Percentiles rank a stretch among this genome's conserved stretches.
Evolutionary conservation across 2,888 invertebrate genomes (phyloP).

Genomic region (Caenorhabditis doughertyi): DNA sequence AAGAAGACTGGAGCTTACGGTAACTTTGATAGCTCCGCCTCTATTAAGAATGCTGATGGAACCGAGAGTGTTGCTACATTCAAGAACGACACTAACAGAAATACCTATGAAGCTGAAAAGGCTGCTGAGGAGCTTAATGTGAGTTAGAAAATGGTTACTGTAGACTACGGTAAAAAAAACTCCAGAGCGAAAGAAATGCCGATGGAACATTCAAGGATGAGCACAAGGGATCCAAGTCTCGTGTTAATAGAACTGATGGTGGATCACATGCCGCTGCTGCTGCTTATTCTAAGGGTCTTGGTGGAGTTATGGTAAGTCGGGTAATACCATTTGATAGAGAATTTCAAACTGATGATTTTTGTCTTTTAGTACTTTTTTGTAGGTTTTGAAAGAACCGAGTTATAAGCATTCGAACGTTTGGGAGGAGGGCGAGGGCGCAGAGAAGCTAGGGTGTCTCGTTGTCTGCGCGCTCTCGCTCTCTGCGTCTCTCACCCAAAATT

Average conservation of each 20-base stretch:
- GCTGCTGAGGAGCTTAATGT: constrained; percentile 19
- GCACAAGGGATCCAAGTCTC: constrained; percentile 46
- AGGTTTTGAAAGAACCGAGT: too few relatives aligned
- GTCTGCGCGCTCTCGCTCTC: too few relatives aligned
- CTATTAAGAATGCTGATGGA: constrained; percentile 44
- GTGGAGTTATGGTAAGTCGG: constrained; percentile 36
- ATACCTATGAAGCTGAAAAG: constrained; percentile 54
- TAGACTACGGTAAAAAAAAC: not conserved
- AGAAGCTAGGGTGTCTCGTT: too few relatives aligned
- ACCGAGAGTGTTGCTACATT: constrained; percentile 1
- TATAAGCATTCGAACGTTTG: too few relatives aligned
- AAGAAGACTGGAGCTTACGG: constrained; percentile 54
- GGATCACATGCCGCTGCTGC: constrained; percentile 17
- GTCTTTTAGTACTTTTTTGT: not conserved
- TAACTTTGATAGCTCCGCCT: constrained; percentile 18
- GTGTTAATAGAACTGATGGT: constrained; percentile 50
- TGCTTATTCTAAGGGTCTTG: constrained; percentile 25
- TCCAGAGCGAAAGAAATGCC: constrained; percentile 33
- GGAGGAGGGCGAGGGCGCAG: too few relatives aligned
- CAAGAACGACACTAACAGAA: constrained; percentile 42
- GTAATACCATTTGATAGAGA: too few relatives aligned
- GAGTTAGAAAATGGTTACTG: not conserved
- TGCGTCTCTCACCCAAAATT: too few relatives aligned
- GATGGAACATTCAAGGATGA: constrained; percentile 45
- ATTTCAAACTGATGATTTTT: too few relatives aligned